phyloP scores from a whole-genome alignment of 2,888 invertebrate genomes.

The Coenonympha arcania region DNA sequence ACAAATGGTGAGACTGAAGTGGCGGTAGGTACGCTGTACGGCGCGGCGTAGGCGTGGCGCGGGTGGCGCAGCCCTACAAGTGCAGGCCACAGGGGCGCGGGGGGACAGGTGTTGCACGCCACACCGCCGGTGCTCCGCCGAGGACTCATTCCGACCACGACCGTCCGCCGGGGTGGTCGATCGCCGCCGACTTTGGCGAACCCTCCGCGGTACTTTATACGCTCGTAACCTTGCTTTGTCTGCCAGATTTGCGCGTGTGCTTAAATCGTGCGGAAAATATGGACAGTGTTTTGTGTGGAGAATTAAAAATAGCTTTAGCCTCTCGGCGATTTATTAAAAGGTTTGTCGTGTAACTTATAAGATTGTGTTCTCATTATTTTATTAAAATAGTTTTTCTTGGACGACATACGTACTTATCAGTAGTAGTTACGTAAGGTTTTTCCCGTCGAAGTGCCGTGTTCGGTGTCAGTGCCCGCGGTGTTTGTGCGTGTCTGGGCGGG shows the following conservation, averaged over 20 bases:
- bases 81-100: conserved; percentile 38
- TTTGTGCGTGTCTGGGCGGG: conserved; percentile 33
- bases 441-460: conserved; percentile 14
- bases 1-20: conserved; percentile 27
- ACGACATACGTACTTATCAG: not conserved
- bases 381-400: not conserved
- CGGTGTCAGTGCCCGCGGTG: conserved; percentile 26
- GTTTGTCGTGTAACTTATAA: conserved; percentile 18
- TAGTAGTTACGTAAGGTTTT: conserved; percentile 17
- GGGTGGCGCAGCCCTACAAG: conserved; percentile 63
- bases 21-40: conserved; percentile 25
- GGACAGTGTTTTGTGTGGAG: conserved; percentile 3
- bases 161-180: conserved; percentile 29
- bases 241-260: conserved; percentile 20
- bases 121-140: conserved; percentile 35
- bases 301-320: not conserved
- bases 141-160: conserved; percentile 47
- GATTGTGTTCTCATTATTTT: not conserved
- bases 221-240: conserved; percentile 13
- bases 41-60: conserved; percentile 52
- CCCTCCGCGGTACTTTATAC: conserved; percentile 21
- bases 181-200: not conserved
- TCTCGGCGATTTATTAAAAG: not conserved
- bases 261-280: not conserved
- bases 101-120: conserved; percentile 57